Base-by-base conservation (phyloP, 2,113 vertebrate species). In the Ivindomyrus marchei region DNA sequence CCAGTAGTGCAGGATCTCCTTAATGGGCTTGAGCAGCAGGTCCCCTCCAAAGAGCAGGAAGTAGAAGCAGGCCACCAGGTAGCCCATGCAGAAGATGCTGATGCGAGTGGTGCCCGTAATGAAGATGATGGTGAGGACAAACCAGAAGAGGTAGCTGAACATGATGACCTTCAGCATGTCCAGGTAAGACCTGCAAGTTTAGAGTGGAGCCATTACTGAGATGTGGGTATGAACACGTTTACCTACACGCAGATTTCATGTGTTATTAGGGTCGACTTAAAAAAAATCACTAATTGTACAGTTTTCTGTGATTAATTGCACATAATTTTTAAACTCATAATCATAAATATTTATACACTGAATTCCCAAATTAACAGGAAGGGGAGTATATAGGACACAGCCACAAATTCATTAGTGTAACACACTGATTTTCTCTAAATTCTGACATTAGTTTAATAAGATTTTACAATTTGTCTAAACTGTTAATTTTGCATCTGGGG, bases 101-200 rank as follows among this genome's bases (percentile, higher is more conserved):
- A 99, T 99, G n/a, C 98, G 96, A 0, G 98, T 99, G 3, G 98
- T 99, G 11, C 99, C 98, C 0, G 99, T 99, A 92, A 99, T 97
- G 95, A 99, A 99, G 95, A 99, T 98, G 94, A 99, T 97, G 39
- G 98, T 99, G 91, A 99, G 97, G 89, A 99, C 98, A 42, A 99
- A 99, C 99, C 99, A 99, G 96, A 99, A 99, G 91, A 99, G 96
- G 94, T 99, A 99, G 95, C 98, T 99, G 93, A 99, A 99, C 95
- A 96, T 96, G 92, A 98, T 96, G 91, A 99, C 99, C 93, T 99
- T 99, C 92, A 98, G 95, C 98, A 99, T 99, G 93, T 99, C 99
- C 93, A 99, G 94, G 93, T 99, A 99, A 21, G 99, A 99, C 89
- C 99, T 99, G 93, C 24, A 94, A 91, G n/a, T 85, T n/a, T 19